A percentile compares a stretch with the other conserved stretches of the same genome.
Evolutionary conservation across 2,888 invertebrate genomes (phyloP).

Genomic region (Troglohyphantes excavatus): DNA sequence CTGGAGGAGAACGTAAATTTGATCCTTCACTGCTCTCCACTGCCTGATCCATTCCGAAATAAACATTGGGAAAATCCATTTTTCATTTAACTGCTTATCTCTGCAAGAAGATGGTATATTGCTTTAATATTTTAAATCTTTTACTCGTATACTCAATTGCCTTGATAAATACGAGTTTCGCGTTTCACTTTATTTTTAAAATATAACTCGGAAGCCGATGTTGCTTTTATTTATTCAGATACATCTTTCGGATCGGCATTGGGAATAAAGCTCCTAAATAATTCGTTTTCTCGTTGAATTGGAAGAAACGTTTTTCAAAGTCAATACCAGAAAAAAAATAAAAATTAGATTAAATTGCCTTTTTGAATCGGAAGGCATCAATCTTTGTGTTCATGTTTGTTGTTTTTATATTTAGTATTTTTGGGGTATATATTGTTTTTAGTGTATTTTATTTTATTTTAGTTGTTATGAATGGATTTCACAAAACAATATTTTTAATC

Average conservation of each 20-base stretch:
- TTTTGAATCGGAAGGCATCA: too few species aligned
- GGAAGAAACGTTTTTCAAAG: not conserved
- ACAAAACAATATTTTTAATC: not conserved
- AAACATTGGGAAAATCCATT: not conserved
- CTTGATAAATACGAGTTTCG: not conserved
- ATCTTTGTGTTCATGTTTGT: too few species aligned
- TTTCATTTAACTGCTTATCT: constrained; percentile 6
- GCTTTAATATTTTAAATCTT: constrained; percentile 45
- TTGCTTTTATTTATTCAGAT: constrained; percentile 1
- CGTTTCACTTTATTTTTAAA: constrained; percentile 21
- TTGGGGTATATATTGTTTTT: too few species aligned
- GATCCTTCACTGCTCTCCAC: not conserved
- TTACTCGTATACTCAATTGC: constrained; percentile 32
- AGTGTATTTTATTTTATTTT: too few species aligned
- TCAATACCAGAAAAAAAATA: too few species aligned
- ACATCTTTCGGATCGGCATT: not conserved
- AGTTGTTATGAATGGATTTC: too few species aligned
- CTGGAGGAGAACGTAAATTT: not conserved
- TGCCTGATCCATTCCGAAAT: not conserved
- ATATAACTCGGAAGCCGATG: not conserved
- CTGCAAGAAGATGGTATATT: not conserved
- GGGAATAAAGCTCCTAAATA: not conserved
- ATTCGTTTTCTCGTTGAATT: not conserved
- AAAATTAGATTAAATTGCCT: not conserved
- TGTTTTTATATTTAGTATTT: too few species aligned